phyloP scores from a whole-genome alignment of 1,140 invertebrate genomes.

The Helicoverpa zea region DNA sequence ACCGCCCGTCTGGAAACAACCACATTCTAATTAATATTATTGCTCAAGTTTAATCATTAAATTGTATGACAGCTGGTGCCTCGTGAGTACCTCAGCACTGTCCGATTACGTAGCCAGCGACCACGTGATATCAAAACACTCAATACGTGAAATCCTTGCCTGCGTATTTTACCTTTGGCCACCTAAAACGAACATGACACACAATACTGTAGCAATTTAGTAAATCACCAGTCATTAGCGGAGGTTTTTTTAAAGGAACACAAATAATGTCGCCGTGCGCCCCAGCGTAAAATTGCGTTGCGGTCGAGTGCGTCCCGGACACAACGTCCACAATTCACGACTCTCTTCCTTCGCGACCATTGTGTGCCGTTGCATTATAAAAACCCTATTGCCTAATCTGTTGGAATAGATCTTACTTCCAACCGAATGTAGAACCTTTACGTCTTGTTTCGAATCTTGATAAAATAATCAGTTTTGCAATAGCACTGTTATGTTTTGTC shows the following conservation, averaged over 20 bases:
- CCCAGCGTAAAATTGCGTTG: conserved; percentile 64
- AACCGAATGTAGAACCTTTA: conserved; percentile 15
- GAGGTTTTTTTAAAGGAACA: conserved; percentile 49
- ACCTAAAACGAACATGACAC: conserved; percentile 9
- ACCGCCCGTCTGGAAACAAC: conserved; percentile 81
- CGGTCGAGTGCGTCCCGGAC: conserved; percentile 61
- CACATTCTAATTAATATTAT: conserved; percentile 6
- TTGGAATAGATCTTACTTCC: conserved; percentile 41
- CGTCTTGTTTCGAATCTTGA: not conserved
- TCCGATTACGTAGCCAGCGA: too few species aligned
- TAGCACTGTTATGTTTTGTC: not conserved
- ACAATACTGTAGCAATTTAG: conserved; percentile 32
- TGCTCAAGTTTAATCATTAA: not conserved
- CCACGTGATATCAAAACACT: too few species aligned
- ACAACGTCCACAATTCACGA: conserved; percentile 44
- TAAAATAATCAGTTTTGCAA: not conserved
- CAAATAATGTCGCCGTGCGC: conserved; percentile 57
- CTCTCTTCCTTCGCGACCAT: conserved; percentile 62
- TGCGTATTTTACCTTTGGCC: not conserved
- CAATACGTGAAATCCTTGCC: too few species aligned
- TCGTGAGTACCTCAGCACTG: too few species aligned
- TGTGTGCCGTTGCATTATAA: conserved; percentile 63
- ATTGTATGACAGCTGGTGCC: too few species aligned
- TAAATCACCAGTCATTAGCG: conserved; percentile 45
- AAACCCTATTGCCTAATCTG: conserved; percentile 54